These are phyloP conservation scores for Thamnophis sirtalis DNA, from an alignment of 2,113 vertebrate genomes.

Conservation along the genomic window DNA sequence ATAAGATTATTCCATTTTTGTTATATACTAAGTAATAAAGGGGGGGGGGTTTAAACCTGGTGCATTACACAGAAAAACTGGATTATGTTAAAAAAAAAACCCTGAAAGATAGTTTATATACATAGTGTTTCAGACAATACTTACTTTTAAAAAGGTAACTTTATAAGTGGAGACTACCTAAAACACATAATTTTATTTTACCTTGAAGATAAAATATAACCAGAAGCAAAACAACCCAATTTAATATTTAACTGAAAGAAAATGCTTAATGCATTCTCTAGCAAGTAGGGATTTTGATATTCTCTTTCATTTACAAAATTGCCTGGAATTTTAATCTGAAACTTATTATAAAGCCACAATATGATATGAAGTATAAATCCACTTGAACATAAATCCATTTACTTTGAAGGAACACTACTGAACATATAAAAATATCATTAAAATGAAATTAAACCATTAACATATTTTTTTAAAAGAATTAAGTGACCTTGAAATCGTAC, in stretches of 20 bases:
- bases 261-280: not conserved
- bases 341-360: not conserved
- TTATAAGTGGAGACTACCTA: not conserved
- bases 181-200: not conserved
- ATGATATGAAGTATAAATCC: not conserved
- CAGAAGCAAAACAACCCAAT: not conserved
- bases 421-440: not conserved
- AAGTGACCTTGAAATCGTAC: not conserved
- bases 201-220: slow-evolving; percentile 17
- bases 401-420: slow-evolving; percentile 20
- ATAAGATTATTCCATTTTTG: not conserved
- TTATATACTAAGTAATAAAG: not conserved
- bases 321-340: slow-evolving; percentile 10
- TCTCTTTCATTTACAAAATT: not conserved
- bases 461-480: not conserved
- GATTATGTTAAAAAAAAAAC: no score
- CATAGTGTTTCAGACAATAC: not conserved
- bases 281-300: not conserved
- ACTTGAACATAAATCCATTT: not conserved
- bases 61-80: not conserved
- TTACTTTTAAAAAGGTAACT: not conserved
- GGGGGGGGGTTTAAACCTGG: not conserved
- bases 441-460: not conserved
- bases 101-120: not conserved
- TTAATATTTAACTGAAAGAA: not conserved